phyloP scores from a whole-genome alignment of 1,140 invertebrate species.

The Eriocheir sinensis region DNA sequence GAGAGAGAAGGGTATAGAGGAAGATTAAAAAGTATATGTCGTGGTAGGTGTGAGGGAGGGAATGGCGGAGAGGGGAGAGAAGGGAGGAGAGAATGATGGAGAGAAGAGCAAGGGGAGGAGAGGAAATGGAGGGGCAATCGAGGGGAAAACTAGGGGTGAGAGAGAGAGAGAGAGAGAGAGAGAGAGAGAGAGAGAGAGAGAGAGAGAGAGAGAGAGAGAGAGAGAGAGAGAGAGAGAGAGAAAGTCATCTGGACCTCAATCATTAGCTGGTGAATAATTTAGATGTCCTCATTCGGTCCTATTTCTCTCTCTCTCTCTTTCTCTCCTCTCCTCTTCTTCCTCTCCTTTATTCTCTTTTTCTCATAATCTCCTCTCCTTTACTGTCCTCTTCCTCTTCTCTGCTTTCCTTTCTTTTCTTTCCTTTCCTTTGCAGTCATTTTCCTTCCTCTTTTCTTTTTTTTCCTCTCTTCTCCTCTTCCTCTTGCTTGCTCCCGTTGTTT shows the following conservation, averaged over 20 bases:
- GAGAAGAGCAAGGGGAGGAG: not conserved
- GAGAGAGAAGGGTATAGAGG: too few relatives aligned
- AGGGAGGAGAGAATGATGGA: not conserved
- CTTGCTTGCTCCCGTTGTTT: too few relatives aligned
- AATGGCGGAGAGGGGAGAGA: not conserved
- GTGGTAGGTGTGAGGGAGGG: too few relatives aligned
- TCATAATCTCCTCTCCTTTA: not conserved
- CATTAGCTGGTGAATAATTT: too few relatives aligned
- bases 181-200: not conserved
- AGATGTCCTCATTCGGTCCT: too few relatives aligned
- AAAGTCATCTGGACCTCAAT: too few relatives aligned
- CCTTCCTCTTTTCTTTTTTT: not conserved
- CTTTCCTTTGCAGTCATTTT: not conserved
- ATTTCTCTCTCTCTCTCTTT: not conserved
- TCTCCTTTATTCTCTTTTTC: not conserved
- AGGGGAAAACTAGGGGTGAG: not conserved
- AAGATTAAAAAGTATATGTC: too few relatives aligned
- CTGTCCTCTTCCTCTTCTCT: not conserved
- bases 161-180: not conserved
- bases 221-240: not conserved
- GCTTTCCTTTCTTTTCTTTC: not conserved
- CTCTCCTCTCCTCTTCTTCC: too few relatives aligned
- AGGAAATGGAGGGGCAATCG: not conserved
- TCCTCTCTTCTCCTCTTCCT: too few relatives aligned
- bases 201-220: not conserved